phyloP scores from a whole-genome alignment of 2,797 vertebrate genomes.

The Chanos chanos region DNA sequence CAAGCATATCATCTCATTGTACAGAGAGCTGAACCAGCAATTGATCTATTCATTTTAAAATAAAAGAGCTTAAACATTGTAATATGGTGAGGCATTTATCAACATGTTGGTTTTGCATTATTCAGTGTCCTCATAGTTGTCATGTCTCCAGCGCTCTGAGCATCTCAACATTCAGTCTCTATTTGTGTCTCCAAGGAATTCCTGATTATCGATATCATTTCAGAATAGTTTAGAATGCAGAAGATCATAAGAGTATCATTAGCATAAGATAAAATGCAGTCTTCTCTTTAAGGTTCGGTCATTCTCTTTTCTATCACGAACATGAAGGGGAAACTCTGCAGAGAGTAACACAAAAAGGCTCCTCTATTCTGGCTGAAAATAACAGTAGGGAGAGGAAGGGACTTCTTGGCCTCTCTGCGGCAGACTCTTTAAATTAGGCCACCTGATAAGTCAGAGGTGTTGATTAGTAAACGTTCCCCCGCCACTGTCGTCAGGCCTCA shows the following conservation, averaged over 20 bases:
- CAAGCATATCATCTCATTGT: slow-evolving; percentile 25
- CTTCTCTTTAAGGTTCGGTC: no score
- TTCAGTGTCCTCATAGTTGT: no score
- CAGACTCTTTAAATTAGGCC: slow-evolving; percentile 62
- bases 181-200: no score
- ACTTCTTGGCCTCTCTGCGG: slow-evolving; percentile 67
- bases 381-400: slow-evolving; percentile 39
- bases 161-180: no score
- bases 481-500: slow-evolving; percentile 76
- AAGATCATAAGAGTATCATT: no score
- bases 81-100: no score
- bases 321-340: slow-evolving; percentile 1
- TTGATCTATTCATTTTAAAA: slow-evolving; percentile 1
- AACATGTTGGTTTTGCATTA: no score
- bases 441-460: slow-evolving; percentile 70
- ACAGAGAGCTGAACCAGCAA: slow-evolving; percentile 30
- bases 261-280: no score
- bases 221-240: no score
- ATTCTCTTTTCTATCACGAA: neutral
- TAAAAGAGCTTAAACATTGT: no score
- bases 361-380: slow-evolving; percentile 2
- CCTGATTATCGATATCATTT: no score
- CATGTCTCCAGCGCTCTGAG: no score
- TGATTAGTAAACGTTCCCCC: slow-evolving; percentile 79
- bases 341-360: slow-evolving; percentile 16